Evolutionary conservation across 2,113 vertebrate genomes (phyloP).

Genomic region (Paraplagusia blochii): DNA sequence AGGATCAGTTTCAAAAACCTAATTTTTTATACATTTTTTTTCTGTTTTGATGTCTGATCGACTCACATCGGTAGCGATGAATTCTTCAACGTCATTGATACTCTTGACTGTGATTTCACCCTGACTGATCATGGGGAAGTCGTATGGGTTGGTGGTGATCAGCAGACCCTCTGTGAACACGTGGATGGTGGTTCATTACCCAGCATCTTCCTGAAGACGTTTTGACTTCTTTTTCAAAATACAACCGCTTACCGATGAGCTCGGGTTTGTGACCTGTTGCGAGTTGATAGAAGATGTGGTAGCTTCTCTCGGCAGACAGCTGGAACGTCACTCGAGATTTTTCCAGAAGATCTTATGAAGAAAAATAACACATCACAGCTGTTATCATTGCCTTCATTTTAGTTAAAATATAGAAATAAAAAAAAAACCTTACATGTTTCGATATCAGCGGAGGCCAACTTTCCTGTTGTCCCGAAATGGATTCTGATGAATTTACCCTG

Average conservation of each 20-base stretch:
- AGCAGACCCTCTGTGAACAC: constrained; percentile 66
- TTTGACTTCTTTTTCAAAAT: neutral
- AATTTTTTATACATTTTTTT: neutral
- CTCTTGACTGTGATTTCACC: constrained; percentile 71
- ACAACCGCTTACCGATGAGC: constrained; percentile 57
- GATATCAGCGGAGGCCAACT: constrained; percentile 94
- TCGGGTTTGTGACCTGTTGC: constrained; percentile 74
- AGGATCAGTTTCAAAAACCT: neutral
- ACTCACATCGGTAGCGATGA: constrained; percentile 66
- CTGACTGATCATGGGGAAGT: constrained; percentile 69
- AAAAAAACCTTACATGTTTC: constrained; percentile 85
- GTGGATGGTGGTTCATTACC: neutral
- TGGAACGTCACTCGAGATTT: constrained; percentile 72
- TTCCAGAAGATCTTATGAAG: constrained; percentile 62
- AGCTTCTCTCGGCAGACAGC: constrained; percentile 78
- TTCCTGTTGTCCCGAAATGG: constrained; percentile 88
- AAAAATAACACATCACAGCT: too few species aligned
- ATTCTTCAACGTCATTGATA: constrained; percentile 64
- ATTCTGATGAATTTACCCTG: constrained; percentile 93
- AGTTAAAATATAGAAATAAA: too few species aligned
- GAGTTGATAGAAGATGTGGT: constrained; percentile 80
- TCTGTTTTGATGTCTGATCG: neutral
- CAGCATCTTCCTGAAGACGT: neutral
- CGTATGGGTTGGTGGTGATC: constrained; percentile 66
- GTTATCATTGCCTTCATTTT: too few species aligned